Conservation (phyloP, 1,140 invertebrate species). For the Polypedilum vanderplanki region DNA sequence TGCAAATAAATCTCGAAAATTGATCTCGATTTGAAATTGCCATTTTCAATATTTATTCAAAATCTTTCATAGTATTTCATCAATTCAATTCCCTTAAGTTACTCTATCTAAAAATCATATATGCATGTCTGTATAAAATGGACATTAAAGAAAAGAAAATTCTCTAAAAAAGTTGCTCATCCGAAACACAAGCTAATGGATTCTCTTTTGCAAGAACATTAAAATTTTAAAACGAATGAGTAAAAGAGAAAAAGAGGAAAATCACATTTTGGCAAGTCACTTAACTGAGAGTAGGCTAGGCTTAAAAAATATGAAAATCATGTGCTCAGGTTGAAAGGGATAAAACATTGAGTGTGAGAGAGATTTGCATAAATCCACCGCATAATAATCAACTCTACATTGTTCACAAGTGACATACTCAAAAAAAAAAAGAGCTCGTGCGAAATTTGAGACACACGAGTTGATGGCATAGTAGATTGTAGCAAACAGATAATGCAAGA, state of each 20-base stretch:
- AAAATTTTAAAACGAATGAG: neutral
- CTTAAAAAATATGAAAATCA: neutral
- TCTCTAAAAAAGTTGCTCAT: neutral
- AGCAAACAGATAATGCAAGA: neutral
- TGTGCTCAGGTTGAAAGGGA: neutral
- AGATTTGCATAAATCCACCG: conserved; percentile 5
- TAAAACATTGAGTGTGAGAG: neutral
- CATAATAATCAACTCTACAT: conserved; percentile 5
- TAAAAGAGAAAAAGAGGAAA: neutral
- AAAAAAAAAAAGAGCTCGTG: neutral
- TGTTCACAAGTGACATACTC: neutral
- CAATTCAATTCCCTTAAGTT: conserved; percentile 14
- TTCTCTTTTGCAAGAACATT: conserved; percentile 13
- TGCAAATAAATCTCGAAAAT: conserved; percentile 14
- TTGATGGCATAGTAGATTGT: too few species aligned
- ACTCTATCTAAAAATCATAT: too few species aligned
- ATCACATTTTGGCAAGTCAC: too few species aligned
- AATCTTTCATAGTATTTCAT: neutral
- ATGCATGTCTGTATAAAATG: neutral
- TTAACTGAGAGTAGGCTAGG: too few species aligned
- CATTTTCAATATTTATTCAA: neutral
- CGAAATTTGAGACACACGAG: neutral
- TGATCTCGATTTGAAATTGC: neutral
- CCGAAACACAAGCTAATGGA: conserved; percentile 11
- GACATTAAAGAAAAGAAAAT: conserved; percentile 3